Base-by-base conservation (phyloP, 2,888 invertebrate genomes). In the Ethmia dodecea region DNA sequence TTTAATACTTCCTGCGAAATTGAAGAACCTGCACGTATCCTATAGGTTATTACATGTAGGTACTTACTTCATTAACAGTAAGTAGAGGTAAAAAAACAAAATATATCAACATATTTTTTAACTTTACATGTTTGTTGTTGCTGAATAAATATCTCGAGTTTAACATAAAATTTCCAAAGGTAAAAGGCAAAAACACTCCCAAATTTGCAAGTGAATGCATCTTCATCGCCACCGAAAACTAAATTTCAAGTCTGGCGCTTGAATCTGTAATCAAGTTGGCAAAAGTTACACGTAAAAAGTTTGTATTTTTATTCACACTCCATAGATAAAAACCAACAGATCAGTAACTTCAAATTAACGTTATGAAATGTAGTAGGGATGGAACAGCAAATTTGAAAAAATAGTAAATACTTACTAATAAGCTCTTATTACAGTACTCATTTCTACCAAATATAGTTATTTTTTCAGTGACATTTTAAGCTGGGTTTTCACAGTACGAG, bases 121-220 rank as follows among this genome's bases (percentile, higher is more conserved):
- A 18, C 8, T 18, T 18, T 8, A 18, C 5, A 18, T 18, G 8
- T 8, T 18, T 18, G 5, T 5, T 5, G 8, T 5, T 8, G 18
- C 18, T n/a, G 8, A 18, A 18, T 5, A 18, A 5, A 5, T 18
- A 18, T 5, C 18, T 18, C 5, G 5, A 18, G n/a, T n/a, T n/a
- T 18, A 18, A 18, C 18, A 5, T 8, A 5, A 5, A 18, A 5
- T 18, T 8, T 5, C 8, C 8, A 18, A 18, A 18, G 8, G 18
- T 5, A 18, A 8, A 5, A 18, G 18, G 8, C 25, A n/a, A 3
- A 25, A n/a, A 3, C 25, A n/a, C 10, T 5, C 3, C 25, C 25
- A 25, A 25, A 25, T 25, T 25, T 25, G 25, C 25, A 25, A 25
- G n/a, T 25, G 10, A 25, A 25, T 25, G 25, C 25, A 25, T 25